phyloP scores from a whole-genome alignment of 2,888 invertebrate species.

The Epinotia ramella region DNA sequence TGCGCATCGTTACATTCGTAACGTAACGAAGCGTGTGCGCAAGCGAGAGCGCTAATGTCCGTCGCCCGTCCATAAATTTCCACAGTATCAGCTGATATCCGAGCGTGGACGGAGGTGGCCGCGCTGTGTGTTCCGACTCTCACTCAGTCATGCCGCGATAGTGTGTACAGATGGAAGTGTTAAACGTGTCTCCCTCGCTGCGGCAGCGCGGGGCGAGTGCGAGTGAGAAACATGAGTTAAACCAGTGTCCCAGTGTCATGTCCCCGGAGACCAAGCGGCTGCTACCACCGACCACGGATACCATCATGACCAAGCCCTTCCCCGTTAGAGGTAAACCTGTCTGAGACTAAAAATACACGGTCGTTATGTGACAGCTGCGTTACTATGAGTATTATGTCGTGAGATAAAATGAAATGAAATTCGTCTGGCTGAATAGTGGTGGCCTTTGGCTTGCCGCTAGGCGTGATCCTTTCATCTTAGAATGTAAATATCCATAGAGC shows the following conservation, averaged over 20 bases:
- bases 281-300: slow-evolving; percentile 92
- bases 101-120: slow-evolving; percentile 45
- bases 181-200: slow-evolving; percentile 78
- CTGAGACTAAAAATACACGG: slow-evolving; percentile 65
- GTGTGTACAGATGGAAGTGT: slow-evolving; percentile 73
- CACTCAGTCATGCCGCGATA: slow-evolving; percentile 79
- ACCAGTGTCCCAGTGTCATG: slow-evolving; percentile 89
- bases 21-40: slow-evolving; percentile 35
- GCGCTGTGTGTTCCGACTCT: slow-evolving; percentile 22
- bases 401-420: slow-evolving; percentile 52
- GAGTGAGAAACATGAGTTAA: slow-evolving; percentile 82
- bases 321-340: slow-evolving; percentile 90
- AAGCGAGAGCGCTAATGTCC: slow-evolving; percentile 35
- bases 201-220: slow-evolving; percentile 79
- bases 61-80: slow-evolving; percentile 51
- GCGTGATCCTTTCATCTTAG: slow-evolving; percentile 11
- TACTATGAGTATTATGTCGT: slow-evolving; percentile 48
- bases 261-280: slow-evolving; percentile 88
- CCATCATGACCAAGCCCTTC: slow-evolving; percentile 95
- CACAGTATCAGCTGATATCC: slow-evolving; percentile 64
- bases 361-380: slow-evolving; percentile 57
- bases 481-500: slow-evolving; percentile 6
- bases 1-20: slow-evolving; percentile 38
- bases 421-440: slow-evolving; percentile 15
- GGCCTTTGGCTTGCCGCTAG: slow-evolving; percentile 2